Base-by-base conservation (phyloP, 2,888 invertebrate species). In the Leptopilina myrica region DNA sequence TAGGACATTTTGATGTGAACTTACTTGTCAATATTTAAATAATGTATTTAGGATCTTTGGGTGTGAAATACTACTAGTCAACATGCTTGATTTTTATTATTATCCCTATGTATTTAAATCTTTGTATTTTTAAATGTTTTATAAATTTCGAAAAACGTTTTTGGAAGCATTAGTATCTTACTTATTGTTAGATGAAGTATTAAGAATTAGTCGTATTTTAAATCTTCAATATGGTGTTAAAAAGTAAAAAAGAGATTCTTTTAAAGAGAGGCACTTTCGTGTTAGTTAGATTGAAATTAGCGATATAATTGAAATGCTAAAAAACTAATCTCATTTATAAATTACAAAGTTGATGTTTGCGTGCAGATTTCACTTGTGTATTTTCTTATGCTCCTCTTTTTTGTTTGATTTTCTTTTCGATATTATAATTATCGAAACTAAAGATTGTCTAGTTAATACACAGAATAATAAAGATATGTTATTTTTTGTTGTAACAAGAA, bases 301-400 rank as follows among this genome's bases (percentile, higher is more conserved):
- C 26, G 56, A 14, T 33, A n/a, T 26, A 26, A 26, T 9, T 33
- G n/a, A 56, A 73, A 53, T 5, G 11, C 2, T n/a, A 15, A 14
- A 73, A 73, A 73, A 59, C 49, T 26, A 8, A 69, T 73, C 46
- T 46, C 66, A n/a, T 12, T 46, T 46, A 15, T 46, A 46, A 66
- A 49, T 49, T 49, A 49, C 49, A 49, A 49, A 62, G 20, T n/a
- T 40, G 46, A 66, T 15, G 43, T 11, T 69, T 73, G 73, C 56
- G 73, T 73, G 73, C 56, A 73, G 56, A 56, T 56, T 73, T 73
- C 73, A 33, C 73, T 56, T n/a, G 14, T 26, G n/a, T 73, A 26
- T 73, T 73, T 56, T 73, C 14, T 33, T 33, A 33, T 33, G 0
- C 40, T 33, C 26, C 43, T 9, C n/a, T 56, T 73, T 73, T 73